A percentile compares a stretch with the other conserved stretches of the same genome.
These are phyloP conservation scores for Drosophila ananassae DNA, from an alignment of 1,140 invertebrate genomes.

Conservation along the genomic window DNA sequence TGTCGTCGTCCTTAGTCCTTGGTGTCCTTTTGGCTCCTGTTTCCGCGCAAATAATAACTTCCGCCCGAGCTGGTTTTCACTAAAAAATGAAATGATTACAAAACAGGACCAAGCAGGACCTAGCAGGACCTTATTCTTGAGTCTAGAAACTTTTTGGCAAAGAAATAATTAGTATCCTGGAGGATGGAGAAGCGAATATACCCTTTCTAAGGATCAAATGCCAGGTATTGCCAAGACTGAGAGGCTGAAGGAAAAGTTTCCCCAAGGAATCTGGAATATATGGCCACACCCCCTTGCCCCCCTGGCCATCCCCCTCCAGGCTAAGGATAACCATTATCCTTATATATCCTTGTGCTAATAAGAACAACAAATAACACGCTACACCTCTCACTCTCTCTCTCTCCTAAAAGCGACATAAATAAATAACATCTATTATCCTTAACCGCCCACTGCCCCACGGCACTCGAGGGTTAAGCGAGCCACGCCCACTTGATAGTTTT, in stretches of 20 bases:
- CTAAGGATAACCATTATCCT: slow-evolving; percentile 48
- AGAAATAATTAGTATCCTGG: not conserved
- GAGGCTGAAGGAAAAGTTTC: slow-evolving; percentile 9
- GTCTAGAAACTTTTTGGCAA: not conserved
- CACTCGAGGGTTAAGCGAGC: slow-evolving; percentile 45
- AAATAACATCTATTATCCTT: slow-evolving; percentile 33
- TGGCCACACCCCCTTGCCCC: too few relatives aligned
- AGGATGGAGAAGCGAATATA: too few relatives aligned
- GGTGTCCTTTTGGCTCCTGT: not conserved
- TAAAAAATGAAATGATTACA: slow-evolving; percentile 64
- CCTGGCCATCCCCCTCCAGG: slow-evolving; percentile 7
- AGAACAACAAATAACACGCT: slow-evolving; percentile 51
- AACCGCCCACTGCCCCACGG: not conserved
- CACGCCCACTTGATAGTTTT: slow-evolving; percentile 49
- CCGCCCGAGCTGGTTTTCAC: slow-evolving; percentile 54
- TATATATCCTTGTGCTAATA: slow-evolving; percentile 55
- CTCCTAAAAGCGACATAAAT: slow-evolving; percentile 44
- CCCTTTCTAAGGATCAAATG: too few relatives aligned
- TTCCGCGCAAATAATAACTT: slow-evolving; percentile 55
- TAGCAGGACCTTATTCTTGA: not conserved
- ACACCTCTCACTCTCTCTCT: too few relatives aligned
- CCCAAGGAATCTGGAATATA: not conserved
- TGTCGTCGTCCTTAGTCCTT: not conserved
- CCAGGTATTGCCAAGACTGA: slow-evolving; percentile 1
- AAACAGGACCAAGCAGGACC: slow-evolving; percentile 44